These are phyloP conservation scores for Cydia pomonella DNA, from an alignment of 1,140 invertebrate genomes.

Conservation along the genomic window DNA sequence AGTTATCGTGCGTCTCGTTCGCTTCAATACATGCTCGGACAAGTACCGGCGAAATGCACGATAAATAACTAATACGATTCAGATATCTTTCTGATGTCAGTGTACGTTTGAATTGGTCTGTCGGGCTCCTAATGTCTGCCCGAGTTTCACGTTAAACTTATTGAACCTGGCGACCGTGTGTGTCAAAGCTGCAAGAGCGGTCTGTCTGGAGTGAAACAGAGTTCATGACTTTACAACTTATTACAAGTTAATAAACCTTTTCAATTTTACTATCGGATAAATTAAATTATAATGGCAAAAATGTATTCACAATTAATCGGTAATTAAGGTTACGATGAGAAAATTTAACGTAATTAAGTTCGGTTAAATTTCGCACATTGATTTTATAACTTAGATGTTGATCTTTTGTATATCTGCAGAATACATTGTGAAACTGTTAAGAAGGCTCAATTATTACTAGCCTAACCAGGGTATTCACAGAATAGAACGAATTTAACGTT, in stretches of 20 bases:
- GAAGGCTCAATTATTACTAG: too few species aligned
- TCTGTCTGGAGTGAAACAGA: conserved; percentile 23
- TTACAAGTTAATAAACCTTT: conserved; percentile 30
- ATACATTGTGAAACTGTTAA: too few species aligned
- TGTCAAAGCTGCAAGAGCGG: conserved; percentile 9
- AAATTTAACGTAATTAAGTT: conserved; percentile 2
- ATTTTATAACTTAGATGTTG: not conserved
- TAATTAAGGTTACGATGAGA: conserved; percentile 8
- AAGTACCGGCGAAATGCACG: too few species aligned
- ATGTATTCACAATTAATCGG: conserved; percentile 11
- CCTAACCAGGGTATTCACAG: too few species aligned
- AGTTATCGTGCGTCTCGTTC: too few species aligned
- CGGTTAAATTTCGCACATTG: not conserved
- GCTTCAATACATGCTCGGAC: too few species aligned
- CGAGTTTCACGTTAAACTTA: not conserved
- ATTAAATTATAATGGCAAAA: conserved; percentile 5
- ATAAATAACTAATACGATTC: too few species aligned
- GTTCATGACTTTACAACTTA: conserved; percentile 28
- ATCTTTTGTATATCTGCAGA: too few species aligned
- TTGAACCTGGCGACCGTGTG: not conserved
- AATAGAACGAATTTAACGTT: too few species aligned
- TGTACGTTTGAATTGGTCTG: too few species aligned
- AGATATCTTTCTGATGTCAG: too few species aligned
- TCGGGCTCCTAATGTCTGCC: too few species aligned
- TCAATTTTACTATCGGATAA: conserved; percentile 13